These are phyloP conservation scores for Caretta caretta DNA, from an alignment of 2,113 vertebrate genomes.

Conservation along the genomic window DNA sequence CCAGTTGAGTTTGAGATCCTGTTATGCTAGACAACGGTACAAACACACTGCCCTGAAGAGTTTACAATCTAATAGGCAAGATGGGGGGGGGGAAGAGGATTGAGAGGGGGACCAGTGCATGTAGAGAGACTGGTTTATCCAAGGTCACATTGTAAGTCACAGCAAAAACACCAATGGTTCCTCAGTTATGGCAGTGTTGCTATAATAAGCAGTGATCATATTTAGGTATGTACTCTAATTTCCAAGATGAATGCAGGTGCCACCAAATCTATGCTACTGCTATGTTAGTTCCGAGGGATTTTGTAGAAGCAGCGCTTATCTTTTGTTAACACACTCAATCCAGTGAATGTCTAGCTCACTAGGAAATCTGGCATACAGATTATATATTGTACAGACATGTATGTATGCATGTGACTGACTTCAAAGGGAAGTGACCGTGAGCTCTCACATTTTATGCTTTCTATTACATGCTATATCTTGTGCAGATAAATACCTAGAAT, in stretches of 20 bases:
- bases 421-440: neutral
- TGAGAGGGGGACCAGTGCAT: neutral
- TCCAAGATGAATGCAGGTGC: neutral
- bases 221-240: neutral
- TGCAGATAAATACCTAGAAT: neutral
- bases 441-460: neutral
- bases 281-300: neutral
- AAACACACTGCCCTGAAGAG: neutral
- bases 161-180: neutral
- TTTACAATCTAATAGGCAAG: neutral
- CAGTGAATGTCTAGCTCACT: neutral
- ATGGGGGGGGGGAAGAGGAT: no score
- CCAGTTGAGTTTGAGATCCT: neutral
- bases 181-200: neutral
- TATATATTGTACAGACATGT: neutral
- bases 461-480: neutral
- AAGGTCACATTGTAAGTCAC: neutral
- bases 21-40: neutral
- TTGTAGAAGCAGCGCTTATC: neutral
- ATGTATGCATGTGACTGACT: accelerated
- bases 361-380: no score
- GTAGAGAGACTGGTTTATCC: neutral
- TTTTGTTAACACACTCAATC: neutral
- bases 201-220: neutral
- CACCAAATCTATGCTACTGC: neutral